Evolutionary conservation across 2,797 vertebrate genomes (phyloP).

Genomic region (Karalla daura): DNA sequence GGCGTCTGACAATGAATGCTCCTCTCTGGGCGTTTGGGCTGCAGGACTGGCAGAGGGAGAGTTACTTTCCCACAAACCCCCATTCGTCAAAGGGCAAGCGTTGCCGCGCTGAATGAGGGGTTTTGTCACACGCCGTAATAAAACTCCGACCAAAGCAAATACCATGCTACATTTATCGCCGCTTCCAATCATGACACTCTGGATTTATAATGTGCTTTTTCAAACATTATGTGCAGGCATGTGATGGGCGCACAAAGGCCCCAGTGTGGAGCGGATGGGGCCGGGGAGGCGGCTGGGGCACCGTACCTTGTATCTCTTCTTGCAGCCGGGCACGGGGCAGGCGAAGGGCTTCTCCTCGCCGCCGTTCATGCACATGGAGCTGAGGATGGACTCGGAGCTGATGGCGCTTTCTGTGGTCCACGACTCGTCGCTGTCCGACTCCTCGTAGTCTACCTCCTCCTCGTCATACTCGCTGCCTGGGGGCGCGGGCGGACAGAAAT

Average conservation of each 20-base stretch:
- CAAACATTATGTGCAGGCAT: slow-evolving; percentile 36
- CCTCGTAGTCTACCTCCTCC: slow-evolving; percentile 96
- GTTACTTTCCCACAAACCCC: slow-evolving; percentile 26
- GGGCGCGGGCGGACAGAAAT: slow-evolving; percentile 39
- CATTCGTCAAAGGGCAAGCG: slow-evolving; percentile 4
- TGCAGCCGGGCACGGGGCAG: slow-evolving; percentile 96
- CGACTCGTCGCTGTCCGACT: slow-evolving; percentile 97
- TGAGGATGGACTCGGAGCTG: slow-evolving; percentile 97
- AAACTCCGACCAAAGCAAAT: slow-evolving; percentile 54
- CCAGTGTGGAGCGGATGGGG: slow-evolving; percentile 42
- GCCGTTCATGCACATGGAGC: slow-evolving; percentile 98
- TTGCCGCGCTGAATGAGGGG: slow-evolving; percentile 47
- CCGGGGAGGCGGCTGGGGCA: background rate
- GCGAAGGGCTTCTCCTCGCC: slow-evolving; percentile 97
- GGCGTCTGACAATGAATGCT: no score
- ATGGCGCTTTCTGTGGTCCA: slow-evolving; percentile 99
- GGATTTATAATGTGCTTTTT: slow-evolving; percentile 42
- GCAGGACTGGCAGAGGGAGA: slow-evolving; percentile 6
- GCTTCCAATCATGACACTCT: slow-evolving; percentile 18
- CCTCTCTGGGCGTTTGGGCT: no score
- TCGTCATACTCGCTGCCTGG: slow-evolving; percentile 97
- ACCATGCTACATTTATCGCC: slow-evolving; percentile 29
- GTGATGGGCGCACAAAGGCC: slow-evolving; percentile 59
- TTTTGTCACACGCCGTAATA: slow-evolving; percentile 44
- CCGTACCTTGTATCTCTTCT: slow-evolving; percentile 93